These are phyloP conservation scores for Fabriciana adippe DNA, from an alignment of 2,888 invertebrate genomes.

Conservation along the genomic window DNA sequence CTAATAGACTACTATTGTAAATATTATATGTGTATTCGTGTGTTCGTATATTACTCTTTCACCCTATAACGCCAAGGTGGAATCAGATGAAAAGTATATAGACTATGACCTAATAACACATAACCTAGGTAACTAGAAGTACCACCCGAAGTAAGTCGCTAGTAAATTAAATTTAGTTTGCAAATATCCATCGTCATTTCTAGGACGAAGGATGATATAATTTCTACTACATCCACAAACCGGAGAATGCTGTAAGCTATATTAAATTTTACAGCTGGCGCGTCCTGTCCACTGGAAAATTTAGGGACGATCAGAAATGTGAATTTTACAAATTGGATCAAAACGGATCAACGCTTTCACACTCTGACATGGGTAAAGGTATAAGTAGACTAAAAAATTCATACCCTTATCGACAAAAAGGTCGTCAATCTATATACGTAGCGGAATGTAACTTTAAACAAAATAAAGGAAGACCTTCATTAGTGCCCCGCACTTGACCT, in stretches of 20 bases:
- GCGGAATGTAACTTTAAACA: slow-evolving; percentile 8
- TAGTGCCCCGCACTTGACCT: neutral
- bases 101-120: too few relatives aligned
- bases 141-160: too few relatives aligned
- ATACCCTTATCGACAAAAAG: slow-evolving; percentile 5
- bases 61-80: too few relatives aligned
- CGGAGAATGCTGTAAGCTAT: slow-evolving; percentile 16
- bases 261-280: slow-evolving; percentile 33
- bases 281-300: slow-evolving; percentile 5
- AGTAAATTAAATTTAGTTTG: too few relatives aligned
- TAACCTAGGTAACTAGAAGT: too few relatives aligned
- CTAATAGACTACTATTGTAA: too few relatives aligned
- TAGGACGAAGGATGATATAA: too few relatives aligned
- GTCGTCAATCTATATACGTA: slow-evolving; percentile 1
- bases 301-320: slow-evolving; percentile 16
- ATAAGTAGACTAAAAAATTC: slow-evolving; percentile 1
- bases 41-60: too few relatives aligned
- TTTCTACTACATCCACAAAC: too few relatives aligned
- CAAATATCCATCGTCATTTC: too few relatives aligned
- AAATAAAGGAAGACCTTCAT: slow-evolving; percentile 2
- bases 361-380: slow-evolving; percentile 5
- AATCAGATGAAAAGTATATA: too few relatives aligned
- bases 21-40: too few relatives aligned
- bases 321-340: slow-evolving; percentile 18
- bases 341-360: slow-evolving; percentile 15